These are phyloP conservation scores for Epinotia bilunana DNA, from an alignment of 2,888 invertebrate genomes.

Conservation along the genomic window DNA sequence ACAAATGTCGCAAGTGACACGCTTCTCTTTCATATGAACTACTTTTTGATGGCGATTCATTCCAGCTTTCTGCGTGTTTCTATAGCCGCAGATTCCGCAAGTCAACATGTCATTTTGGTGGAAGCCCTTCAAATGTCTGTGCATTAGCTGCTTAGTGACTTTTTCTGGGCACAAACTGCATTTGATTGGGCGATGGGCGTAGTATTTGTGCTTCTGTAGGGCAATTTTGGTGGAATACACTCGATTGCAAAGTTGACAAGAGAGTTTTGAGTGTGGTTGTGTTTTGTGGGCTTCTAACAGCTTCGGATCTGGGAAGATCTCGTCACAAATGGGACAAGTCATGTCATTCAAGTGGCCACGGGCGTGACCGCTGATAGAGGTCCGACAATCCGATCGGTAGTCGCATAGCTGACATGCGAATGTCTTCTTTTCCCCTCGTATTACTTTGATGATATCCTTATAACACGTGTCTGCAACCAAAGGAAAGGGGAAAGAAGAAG, in stretches of 20 bases:
- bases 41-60: neutral
- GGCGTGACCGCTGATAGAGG: neutral
- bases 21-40: slow-evolving; percentile 23
- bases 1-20: slow-evolving; percentile 15
- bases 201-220: neutral
- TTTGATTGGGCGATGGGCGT: neutral
- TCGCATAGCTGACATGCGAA: slow-evolving; percentile 14
- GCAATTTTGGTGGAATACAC: neutral
- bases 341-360: neutral
- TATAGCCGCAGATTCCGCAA: neutral
- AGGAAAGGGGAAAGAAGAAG: slow-evolving; percentile 56
- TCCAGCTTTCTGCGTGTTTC: neutral
- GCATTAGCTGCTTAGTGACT: neutral
- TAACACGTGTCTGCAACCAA: slow-evolving; percentile 54
- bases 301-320: slow-evolving; percentile 1
- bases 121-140: neutral
- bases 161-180: slow-evolving; percentile 7
- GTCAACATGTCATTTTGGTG: neutral
- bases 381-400: neutral
- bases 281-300: neutral
- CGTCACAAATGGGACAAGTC: neutral
- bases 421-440: neutral
- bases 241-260: neutral
- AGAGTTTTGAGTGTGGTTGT: slow-evolving; percentile 1
- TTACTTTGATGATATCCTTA: slow-evolving; percentile 6